Percentiles rank a stretch among this genome's conserved stretches.
phyloP scores from a whole-genome alignment of 2,113 vertebrate species.

The Alaudala cheleensis region DNA sequence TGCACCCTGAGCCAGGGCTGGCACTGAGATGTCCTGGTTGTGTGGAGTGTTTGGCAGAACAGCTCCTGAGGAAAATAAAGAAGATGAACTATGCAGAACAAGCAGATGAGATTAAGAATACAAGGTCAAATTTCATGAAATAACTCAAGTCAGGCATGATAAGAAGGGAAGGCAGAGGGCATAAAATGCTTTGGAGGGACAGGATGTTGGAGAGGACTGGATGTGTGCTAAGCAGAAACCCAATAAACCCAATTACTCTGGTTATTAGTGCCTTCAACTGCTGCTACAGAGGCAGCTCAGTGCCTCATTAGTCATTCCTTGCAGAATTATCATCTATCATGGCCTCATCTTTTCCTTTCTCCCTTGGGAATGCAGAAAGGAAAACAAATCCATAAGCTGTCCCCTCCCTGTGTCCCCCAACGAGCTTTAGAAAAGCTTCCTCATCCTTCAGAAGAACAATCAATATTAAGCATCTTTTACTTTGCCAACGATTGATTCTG shows the following conservation, averaged over 20 bases:
- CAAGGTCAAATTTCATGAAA: conserved; percentile 62
- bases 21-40: neutral
- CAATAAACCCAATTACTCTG: conserved; percentile 3
- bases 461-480: conserved; percentile 38
- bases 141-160: conserved; percentile 24
- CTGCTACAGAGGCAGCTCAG: neutral
- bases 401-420: neutral
- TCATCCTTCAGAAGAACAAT: neutral
- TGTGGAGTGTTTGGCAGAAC: neutral
- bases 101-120: conserved; percentile 47
- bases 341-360: neutral
- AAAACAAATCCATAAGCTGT: conserved; percentile 21
- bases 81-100: conserved; percentile 42
- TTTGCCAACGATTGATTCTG: neutral
- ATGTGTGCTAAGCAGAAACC: conserved; percentile 32
- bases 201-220: conserved; percentile 2
- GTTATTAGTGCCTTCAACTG: neutral
- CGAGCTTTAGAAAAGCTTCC: neutral
- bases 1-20: neutral
- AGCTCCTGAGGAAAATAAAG: neutral
- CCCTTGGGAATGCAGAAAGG: neutral
- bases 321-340: conserved; percentile 40
- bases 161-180: neutral
- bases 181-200: conserved; percentile 39
- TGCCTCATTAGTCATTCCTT: conserved; percentile 45